Evolutionary conservation across 2,113 vertebrate species (phyloP), one percentile per base, ranked within the genome.

Genomic region (Semnopithecus entellus): DNA sequence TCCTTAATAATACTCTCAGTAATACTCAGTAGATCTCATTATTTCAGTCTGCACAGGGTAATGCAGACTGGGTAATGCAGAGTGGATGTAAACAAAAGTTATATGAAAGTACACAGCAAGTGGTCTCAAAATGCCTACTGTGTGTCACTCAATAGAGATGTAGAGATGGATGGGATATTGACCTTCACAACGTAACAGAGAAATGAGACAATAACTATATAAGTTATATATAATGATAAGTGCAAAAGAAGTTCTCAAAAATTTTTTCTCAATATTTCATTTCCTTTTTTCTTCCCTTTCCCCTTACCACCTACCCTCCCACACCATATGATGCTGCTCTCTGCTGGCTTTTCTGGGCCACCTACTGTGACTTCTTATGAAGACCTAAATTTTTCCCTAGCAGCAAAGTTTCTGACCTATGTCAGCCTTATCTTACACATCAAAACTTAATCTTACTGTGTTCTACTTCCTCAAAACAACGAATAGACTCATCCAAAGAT

Each of bases 251-350:
- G 16, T 90, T 90, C 23, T 81, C 27, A 14, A 89, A 66, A 23
- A 7, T 55, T 78, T n/a, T 61, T 79, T 64, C 48, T 84, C 48
- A 84, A 38, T 73, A 8, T 82, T 68, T 61, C 20, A 52, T 95
- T 50, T 32, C 7, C 59, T 11, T 27, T 50, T 70, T 38, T 68
- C 35, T 83, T 94, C 22, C 32, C 20, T 48, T 72, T 5, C 27
- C 13, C 7, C 12, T 0, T 2, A 2, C 0, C 1, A 27, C 8
- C 9, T 43, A 35, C 14, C 0, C 7, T 25, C 3, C 6, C 32
- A 23, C 3, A 30, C 82, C 55, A n/a, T 1, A 85, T 2, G 14
- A 7, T n/a, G 10, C 20, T 13, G 9, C 20, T 81, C 40, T 23
- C 0, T 18, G 8, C 30, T 75, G 25, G 17, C 38, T 84, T 48